Evolutionary conservation across 2,113 vertebrate genomes (phyloP), one percentile per base, ranked within the genome.

Genomic region (Cricetomys ansorgei): DNA sequence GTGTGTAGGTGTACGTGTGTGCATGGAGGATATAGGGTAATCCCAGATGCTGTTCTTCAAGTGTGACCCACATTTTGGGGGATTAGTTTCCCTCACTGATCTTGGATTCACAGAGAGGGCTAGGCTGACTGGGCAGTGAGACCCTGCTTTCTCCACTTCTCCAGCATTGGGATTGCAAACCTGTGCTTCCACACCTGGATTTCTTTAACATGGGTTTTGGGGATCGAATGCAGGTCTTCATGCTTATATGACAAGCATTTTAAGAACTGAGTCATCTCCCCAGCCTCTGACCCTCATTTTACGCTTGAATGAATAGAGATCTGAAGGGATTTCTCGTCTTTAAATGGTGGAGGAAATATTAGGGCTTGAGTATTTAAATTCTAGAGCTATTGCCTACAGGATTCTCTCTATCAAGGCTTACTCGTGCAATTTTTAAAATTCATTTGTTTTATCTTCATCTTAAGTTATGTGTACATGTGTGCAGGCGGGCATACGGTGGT

Each of bases 291-390:
- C 43, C 8, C 37, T 95, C 43, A 91, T 89, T 90, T 85, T 75
- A 73, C 23, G 15, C 31, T 40, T 94, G 37, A 88, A 31, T 48
- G 53, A 72, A 45, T 53, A 67, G 16, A 55, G 5, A 4, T 69
- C 40, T 85, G 37, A 23, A 40, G 53, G 93, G 25, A 95, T 83
- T 50, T 70, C 73, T 5, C 80, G 53, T 90, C n/a, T 94, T 88
- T 67, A 92, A 88, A 21, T 16, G 7, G 55, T n/a, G 4, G 17
- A 67, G 19, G 0, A 29, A 57, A 40, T 7, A 31, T 77, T 25
- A 80, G 17, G 19, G 64, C 29, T 62, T 45, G 84, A 34, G 11
- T 48, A 10, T 94, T 95, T 80, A 53, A n/a, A 93, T 40, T 85
- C 67, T 31, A 76, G 50, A 93, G 86, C 12, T 50, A 37, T 77